A percentile compares a stretch with the other conserved stretches of the same genome.
These are phyloP conservation scores for Crotalus adamanteus DNA, from an alignment of 2,797 vertebrate genomes.

Conservation along the genomic window DNA sequence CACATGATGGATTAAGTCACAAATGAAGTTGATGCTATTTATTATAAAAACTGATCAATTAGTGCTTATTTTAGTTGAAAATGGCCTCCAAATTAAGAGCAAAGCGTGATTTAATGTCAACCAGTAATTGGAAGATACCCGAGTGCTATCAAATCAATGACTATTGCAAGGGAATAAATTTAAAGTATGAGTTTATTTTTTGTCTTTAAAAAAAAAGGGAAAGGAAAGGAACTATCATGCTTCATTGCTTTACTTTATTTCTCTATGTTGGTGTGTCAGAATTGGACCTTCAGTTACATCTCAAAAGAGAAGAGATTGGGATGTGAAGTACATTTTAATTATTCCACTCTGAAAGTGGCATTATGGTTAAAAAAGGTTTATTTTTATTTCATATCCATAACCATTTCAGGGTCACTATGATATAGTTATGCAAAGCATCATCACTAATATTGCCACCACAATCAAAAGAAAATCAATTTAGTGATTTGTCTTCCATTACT, in stretches of 20 bases:
- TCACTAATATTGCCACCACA: background rate
- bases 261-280: slow-evolving; percentile 8
- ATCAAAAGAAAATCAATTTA: background rate
- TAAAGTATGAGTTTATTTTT: background rate
- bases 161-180: background rate
- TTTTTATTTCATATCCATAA: background rate
- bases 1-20: slow-evolving; percentile 25
- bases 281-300: background rate
- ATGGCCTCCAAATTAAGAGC: slow-evolving; percentile 27
- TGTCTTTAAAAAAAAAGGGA: background rate
- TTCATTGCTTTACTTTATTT: slow-evolving; percentile 2
- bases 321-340: background rate
- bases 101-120: slow-evolving; percentile 10
- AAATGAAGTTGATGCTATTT: slow-evolving; percentile 24
- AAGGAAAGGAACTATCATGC: background rate
- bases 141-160: slow-evolving; percentile 12
- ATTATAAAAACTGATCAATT: slow-evolving; percentile 29
- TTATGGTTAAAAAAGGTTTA: background rate
- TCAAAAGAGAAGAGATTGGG: background rate
- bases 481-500: background rate
- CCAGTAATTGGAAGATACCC: slow-evolving; percentile 20
- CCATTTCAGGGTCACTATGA: background rate
- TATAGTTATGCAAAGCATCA: background rate
- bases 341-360: background rate
- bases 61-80: slow-evolving; percentile 7